Conservation (phyloP, 2,113 vertebrate genomes). For the Anolis carolinensis region DNA sequence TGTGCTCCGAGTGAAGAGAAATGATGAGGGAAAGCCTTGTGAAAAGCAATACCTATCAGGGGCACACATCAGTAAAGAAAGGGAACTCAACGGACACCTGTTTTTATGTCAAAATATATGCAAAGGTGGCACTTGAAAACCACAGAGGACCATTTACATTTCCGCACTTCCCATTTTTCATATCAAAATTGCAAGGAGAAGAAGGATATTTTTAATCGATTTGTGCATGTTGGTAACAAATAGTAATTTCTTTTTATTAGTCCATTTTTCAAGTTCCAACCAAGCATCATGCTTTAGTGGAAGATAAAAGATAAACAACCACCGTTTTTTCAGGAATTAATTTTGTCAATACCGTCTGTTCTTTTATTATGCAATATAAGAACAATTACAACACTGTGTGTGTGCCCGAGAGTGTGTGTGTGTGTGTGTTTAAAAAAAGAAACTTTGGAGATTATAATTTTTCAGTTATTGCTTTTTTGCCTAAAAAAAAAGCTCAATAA, state of each 20-base stretch:
- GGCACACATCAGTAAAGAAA: background rate
- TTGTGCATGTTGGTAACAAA: slow-evolving; percentile 46
- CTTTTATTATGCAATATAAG: slow-evolving; percentile 74
- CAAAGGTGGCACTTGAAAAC: slow-evolving; percentile 48
- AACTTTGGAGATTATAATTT: slow-evolving; percentile 64
- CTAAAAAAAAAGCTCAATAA: slow-evolving; percentile 67
- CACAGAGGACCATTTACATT: slow-evolving; percentile 27
- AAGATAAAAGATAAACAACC: slow-evolving; percentile 63
- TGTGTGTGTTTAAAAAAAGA: slow-evolving; percentile 5
- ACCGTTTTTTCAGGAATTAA: slow-evolving; percentile 65
- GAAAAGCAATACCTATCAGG: slow-evolving; percentile 29
- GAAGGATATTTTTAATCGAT: slow-evolving; percentile 35
- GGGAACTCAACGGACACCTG: background rate
- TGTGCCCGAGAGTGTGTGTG: background rate
- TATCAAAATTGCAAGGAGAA: background rate
- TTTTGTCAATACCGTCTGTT: slow-evolving; percentile 72
- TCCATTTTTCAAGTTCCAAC: slow-evolving; percentile 65
- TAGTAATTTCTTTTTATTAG: slow-evolving; percentile 62
- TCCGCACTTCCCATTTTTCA: background rate
- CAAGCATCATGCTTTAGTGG: slow-evolving; percentile 61
- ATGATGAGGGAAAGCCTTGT: background rate
- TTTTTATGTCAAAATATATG: slow-evolving; percentile 44
- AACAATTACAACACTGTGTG: slow-evolving; percentile 66
- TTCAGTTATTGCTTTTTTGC: slow-evolving; percentile 57
- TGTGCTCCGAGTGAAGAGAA: slow-evolving; percentile 37